Percentiles rank a stretch among this genome's conserved stretches.
Conservation (phyloP, 1,140 invertebrate genomes). For the Formica exsecta region DNA sequence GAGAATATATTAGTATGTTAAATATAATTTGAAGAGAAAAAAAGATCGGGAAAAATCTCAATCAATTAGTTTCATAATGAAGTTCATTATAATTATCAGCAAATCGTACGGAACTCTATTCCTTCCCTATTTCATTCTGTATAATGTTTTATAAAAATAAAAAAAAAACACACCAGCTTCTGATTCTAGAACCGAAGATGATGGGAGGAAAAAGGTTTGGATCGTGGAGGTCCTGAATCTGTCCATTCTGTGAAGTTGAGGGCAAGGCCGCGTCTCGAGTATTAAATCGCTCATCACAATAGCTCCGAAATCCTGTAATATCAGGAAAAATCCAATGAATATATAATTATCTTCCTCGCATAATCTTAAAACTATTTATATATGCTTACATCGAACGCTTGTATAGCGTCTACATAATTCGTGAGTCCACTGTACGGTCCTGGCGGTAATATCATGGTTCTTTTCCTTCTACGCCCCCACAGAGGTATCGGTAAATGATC, state of each 20-base stretch:
- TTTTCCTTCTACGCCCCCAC: slow-evolving; percentile 68
- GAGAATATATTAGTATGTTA: not conserved
- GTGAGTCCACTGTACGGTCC: slow-evolving; percentile 66
- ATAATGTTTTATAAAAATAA: no score
- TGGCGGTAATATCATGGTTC: slow-evolving; percentile 68
- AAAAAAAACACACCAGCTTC: slow-evolving; percentile 14
- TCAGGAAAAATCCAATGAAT: slow-evolving; percentile 9
- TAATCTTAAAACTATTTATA: slow-evolving; percentile 25
- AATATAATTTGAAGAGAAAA: not conserved
- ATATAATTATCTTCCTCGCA: slow-evolving; percentile 16
- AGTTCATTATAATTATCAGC: no score
- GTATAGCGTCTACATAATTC: slow-evolving; percentile 84
- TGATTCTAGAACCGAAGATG: not conserved
- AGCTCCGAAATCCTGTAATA: slow-evolving; percentile 86
- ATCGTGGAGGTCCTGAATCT: not conserved
- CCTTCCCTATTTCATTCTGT: no score
- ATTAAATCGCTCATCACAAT: slow-evolving; percentile 87
- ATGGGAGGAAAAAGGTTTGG: slow-evolving; percentile 6
- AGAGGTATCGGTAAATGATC: slow-evolving; percentile 82
- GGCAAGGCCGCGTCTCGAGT: slow-evolving; percentile 87
- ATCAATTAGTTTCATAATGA: no score
- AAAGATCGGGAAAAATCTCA: not conserved
- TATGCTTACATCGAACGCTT: slow-evolving; percentile 84
- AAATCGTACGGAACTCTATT: no score
- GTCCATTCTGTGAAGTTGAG: slow-evolving; percentile 52